Percentiles rank a stretch among this genome's conserved stretches.
phyloP scores from a whole-genome alignment of 2,888 invertebrate species.

The Amblyjoppa proteus region DNA sequence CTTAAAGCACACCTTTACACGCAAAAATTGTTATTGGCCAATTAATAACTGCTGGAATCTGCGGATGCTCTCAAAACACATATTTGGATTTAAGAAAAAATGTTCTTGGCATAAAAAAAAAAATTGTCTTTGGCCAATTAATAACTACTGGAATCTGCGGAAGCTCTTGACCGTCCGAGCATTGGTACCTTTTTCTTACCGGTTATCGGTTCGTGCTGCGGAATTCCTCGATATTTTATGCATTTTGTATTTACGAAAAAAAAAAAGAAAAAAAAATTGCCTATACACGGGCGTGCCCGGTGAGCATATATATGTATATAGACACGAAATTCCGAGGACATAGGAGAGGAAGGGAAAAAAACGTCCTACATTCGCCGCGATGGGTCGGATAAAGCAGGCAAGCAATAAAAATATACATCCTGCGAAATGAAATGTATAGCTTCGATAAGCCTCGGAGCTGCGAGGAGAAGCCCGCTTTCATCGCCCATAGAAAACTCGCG shows the following conservation, averaged over 20 bases:
- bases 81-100: too few relatives aligned
- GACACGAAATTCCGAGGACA: background rate
- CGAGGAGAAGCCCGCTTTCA: background rate
- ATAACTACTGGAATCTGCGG: too few relatives aligned
- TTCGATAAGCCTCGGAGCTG: conserved; percentile 14
- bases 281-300: background rate
- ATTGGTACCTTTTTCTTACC: background rate
- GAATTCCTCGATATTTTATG: background rate
- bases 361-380: background rate
- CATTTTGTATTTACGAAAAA: background rate
- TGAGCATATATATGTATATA: background rate
- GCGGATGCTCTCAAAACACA: too few relatives aligned
- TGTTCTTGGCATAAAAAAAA: too few relatives aligned
- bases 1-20: too few relatives aligned
- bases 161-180: too few relatives aligned
- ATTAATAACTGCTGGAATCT: too few relatives aligned
- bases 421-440: conserved; percentile 11
- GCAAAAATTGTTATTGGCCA: too few relatives aligned
- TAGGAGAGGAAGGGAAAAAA: background rate
- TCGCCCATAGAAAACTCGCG: conserved; percentile 2
- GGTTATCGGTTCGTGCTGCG: conserved; percentile 29
- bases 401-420: conserved; percentile 19
- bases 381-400: background rate
- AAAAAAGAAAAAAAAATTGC: too few relatives aligned
- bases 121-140: too few relatives aligned